phyloP scores from a whole-genome alignment of 2,797 vertebrate genomes.

The Sardinella longiceps region DNA sequence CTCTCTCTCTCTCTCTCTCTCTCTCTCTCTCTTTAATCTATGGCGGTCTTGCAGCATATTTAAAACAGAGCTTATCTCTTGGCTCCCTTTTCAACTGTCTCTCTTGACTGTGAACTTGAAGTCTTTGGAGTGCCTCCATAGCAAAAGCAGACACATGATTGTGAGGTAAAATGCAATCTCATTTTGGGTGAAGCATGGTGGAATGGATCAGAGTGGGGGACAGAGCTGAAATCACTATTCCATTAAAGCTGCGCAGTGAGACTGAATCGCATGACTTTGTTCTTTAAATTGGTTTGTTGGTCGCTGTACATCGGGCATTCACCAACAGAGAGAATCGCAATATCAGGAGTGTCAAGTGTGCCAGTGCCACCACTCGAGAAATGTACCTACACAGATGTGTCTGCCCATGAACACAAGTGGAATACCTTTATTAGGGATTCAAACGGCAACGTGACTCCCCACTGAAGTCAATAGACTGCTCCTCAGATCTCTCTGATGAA shows the following conservation, averaged over 20 bases:
- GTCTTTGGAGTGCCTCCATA: constrained; percentile 54
- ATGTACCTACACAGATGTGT: constrained; percentile 20
- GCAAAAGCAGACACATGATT: constrained; percentile 54
- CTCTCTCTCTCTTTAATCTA: constrained; percentile 58
- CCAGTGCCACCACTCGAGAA: constrained; percentile 7
- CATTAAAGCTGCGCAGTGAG: constrained; percentile 45
- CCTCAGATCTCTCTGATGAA: constrained; percentile 12
- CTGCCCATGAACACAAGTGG: background rate
- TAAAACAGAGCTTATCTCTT: constrained; percentile 62
- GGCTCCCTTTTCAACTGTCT: constrained; percentile 56
- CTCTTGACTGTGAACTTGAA: constrained; percentile 55
- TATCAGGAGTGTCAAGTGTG: constrained; percentile 2
- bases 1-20: background rate
- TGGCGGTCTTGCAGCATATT: constrained; percentile 60
- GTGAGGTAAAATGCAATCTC: constrained; percentile 59
- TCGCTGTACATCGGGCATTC: background rate
- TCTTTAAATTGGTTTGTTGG: constrained; percentile 46
- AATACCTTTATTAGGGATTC: constrained; percentile 15
- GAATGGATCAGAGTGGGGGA: constrained; percentile 51
- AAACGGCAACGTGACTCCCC: constrained; percentile 3
- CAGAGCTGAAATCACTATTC: constrained; percentile 57
- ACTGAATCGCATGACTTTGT: constrained; percentile 47
- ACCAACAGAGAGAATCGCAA: background rate
- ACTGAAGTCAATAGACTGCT: constrained; percentile 11
- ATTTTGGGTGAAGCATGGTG: constrained; percentile 56